Percentiles rank a stretch among this genome's conserved stretches.
Evolutionary conservation across 2,797 vertebrate species (phyloP).

Genomic region (Enteromius radiatus): DNA sequence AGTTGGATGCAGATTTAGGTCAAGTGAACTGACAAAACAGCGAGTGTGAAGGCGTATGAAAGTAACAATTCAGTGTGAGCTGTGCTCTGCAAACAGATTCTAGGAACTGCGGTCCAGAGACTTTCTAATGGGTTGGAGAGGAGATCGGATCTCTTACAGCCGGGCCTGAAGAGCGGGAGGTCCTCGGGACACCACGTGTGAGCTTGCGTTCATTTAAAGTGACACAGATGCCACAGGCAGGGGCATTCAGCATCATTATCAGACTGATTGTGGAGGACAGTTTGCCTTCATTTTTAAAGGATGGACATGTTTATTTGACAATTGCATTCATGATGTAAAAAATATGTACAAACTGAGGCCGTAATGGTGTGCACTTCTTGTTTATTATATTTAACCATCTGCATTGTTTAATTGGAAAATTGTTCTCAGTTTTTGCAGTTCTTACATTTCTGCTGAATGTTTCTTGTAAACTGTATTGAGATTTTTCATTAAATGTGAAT

Average conservation of each 20-base stretch:
- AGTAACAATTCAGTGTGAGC: constrained; percentile 14
- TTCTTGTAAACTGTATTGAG: constrained; percentile 24
- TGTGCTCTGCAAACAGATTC: background rate
- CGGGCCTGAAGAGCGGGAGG: background rate
- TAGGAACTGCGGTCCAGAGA: background rate
- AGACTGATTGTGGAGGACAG: background rate
- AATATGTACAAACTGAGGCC: constrained; percentile 9
- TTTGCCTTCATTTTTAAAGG: background rate
- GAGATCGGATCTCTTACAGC: constrained; percentile 34
- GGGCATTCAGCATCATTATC: constrained; percentile 40
- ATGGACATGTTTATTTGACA: background rate
- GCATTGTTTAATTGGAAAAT: background rate
- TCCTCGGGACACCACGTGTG: constrained; percentile 1
- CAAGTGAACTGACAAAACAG: constrained; percentile 37
- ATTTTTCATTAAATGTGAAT: constrained; percentile 36
- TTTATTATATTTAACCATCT: constrained; percentile 17
- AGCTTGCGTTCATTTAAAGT: constrained; percentile 28
- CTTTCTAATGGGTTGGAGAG: background rate
- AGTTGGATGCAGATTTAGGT: constrained; percentile 45
- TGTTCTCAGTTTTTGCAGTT: background rate
- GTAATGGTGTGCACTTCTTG: constrained; percentile 6
- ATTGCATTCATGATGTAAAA: background rate
- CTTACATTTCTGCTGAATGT: constrained; percentile 10
- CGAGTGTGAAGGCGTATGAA: constrained; percentile 4
- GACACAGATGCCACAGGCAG: constrained; percentile 48